Conservation (phyloP, 1,140 invertebrate species). For the Pentalonia nigronervosa region DNA sequence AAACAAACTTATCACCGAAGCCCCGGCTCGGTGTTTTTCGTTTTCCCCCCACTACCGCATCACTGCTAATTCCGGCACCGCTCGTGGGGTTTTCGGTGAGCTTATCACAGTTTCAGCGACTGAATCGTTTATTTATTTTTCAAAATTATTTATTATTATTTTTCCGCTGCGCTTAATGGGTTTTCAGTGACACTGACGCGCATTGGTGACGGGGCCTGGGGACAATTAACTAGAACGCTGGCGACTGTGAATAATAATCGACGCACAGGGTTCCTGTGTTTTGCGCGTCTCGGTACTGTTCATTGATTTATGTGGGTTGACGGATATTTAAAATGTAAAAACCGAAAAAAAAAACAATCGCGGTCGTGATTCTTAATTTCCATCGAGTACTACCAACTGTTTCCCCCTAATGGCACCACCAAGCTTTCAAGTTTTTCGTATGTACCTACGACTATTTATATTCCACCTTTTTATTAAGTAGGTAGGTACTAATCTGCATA, state of each 20-base stretch:
- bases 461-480: neutral
- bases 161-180: neutral
- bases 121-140: neutral
- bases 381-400: neutral
- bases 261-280: neutral
- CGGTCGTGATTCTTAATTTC: neutral
- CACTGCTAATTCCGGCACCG: too few species aligned
- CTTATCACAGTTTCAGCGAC: neutral
- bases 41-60: too few species aligned
- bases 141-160: neutral
- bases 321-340: neutral
- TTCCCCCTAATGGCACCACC: neutral
- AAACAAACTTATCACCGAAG: too few species aligned
- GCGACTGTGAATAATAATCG: neutral
- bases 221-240: neutral
- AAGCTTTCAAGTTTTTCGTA: neutral
- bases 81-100: neutral
- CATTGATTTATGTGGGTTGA: constrained; percentile 1
- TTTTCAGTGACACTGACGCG: neutral
- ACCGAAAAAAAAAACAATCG: neutral
- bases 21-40: too few species aligned
- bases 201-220: neutral
- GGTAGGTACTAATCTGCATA: neutral
- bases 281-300: neutral
- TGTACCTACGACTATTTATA: neutral